phyloP scores from a whole-genome alignment of 2,113 vertebrate species.

The Zeus faber region DNA sequence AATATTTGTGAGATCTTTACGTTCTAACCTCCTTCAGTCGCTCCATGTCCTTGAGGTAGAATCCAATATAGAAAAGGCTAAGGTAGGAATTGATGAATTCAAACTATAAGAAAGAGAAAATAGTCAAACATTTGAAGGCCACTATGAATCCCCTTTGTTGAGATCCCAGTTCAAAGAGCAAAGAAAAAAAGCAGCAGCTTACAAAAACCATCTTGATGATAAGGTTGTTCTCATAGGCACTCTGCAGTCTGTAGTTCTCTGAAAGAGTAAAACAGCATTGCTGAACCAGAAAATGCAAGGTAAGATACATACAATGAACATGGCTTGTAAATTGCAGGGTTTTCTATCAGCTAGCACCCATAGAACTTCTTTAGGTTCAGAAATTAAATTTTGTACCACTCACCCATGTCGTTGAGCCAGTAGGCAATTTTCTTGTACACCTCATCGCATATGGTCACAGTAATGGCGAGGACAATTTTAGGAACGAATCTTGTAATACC shows the following conservation, averaged over 20 bases:
- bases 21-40: conserved; percentile 89
- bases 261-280: conserved; percentile 32
- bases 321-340: too few relatives aligned
- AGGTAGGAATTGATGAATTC: conserved; percentile 98
- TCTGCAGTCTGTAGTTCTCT: conserved; percentile 98
- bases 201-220: conserved; percentile 98
- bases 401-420: conserved; percentile 97
- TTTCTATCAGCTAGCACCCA: too few relatives aligned
- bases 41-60: conserved; percentile 99
- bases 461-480: conserved; percentile 88
- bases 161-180: neutral
- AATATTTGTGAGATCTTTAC: neutral
- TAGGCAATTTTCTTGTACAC: conserved; percentile 93
- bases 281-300: too few relatives aligned
- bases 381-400: conserved; percentile 9
- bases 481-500: conserved; percentile 86
- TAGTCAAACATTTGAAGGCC: neutral
- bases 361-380: too few relatives aligned
- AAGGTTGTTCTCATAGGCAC: conserved; percentile 95
- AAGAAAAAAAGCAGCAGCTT: conserved; percentile 56
- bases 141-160: neutral
- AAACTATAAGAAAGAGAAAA: conserved; percentile 75
- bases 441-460: conserved; percentile 88
- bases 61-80: conserved; percentile 98
- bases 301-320: too few relatives aligned